These are phyloP conservation scores for Hiodon alosoides DNA, from an alignment of 2,113 vertebrate genomes.

Conservation along the genomic window DNA sequence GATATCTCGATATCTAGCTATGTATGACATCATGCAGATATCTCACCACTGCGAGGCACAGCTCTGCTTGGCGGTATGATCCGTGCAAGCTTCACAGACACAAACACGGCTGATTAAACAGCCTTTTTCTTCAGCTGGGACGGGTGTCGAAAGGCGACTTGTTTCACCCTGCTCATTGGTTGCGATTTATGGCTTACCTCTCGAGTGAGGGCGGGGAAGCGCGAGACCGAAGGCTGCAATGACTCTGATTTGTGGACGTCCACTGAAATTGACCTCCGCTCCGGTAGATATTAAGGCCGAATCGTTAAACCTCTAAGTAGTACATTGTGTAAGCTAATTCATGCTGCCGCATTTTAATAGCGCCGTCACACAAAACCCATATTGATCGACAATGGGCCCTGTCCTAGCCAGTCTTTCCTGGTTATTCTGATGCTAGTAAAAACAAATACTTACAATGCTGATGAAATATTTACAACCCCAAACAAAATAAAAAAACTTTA, in stretches of 20 bases:
- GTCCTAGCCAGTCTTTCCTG: not conserved
- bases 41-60: too few species aligned
- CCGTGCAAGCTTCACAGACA: too few species aligned
- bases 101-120: too few species aligned
- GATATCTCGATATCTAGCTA: too few species aligned
- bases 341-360: not conserved
- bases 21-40: too few species aligned
- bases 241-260: too few species aligned
- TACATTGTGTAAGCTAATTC: slow-evolving; percentile 9
- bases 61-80: too few species aligned
- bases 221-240: too few species aligned
- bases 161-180: not conserved
- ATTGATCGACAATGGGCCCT: slow-evolving; percentile 7
- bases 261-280: not conserved
- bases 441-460: not conserved
- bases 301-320: slow-evolving; percentile 1
- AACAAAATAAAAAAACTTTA: not conserved
- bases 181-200: too few species aligned
- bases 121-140: too few species aligned
- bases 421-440: not conserved
- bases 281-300: not conserved
- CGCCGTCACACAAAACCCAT: slow-evolving; percentile 18
- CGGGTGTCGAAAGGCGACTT: not conserved
- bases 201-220: too few species aligned
- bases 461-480: not conserved